These are phyloP conservation scores for Mythimna albipuncta DNA, from an alignment of 2,888 invertebrate genomes.

Conservation along the genomic window DNA sequence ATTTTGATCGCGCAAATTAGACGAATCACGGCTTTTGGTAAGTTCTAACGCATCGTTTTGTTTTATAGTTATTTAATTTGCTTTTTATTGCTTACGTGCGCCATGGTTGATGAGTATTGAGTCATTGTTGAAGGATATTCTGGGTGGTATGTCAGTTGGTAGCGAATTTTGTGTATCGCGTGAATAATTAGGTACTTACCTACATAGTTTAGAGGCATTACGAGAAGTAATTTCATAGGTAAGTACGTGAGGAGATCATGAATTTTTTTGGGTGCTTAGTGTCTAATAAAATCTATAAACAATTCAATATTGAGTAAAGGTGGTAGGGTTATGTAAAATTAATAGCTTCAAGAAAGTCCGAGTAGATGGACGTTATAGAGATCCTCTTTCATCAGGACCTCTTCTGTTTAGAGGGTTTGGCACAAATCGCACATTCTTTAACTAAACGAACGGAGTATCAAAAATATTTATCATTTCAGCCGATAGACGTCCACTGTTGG, in stretches of 20 bases:
- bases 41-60: conserved; percentile 41
- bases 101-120: conserved; percentile 22
- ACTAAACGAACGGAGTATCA: too few species aligned
- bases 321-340: too few species aligned
- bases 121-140: conserved; percentile 36
- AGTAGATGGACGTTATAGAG: too few species aligned
- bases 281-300: background rate
- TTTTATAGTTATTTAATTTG: conserved; percentile 62
- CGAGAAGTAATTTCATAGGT: background rate
- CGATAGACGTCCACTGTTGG: too few species aligned
- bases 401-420: too few species aligned
- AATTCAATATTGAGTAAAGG: too few species aligned
- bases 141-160: conserved; percentile 52
- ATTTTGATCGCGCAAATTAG: conserved; percentile 59
- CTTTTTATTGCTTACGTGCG: conserved; percentile 50
- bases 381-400: too few species aligned
- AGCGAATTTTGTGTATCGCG: background rate
- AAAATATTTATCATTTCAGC: too few species aligned
- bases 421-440: too few species aligned
- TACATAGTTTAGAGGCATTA: conserved; percentile 9
- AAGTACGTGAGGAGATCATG: background rate
- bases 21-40: conserved; percentile 37
- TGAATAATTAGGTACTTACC: background rate
- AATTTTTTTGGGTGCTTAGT: background rate
- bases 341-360: too few species aligned